These are phyloP conservation scores for Polyommatus iphigenia DNA, from an alignment of 2,888 invertebrate species.

Conservation along the genomic window DNA sequence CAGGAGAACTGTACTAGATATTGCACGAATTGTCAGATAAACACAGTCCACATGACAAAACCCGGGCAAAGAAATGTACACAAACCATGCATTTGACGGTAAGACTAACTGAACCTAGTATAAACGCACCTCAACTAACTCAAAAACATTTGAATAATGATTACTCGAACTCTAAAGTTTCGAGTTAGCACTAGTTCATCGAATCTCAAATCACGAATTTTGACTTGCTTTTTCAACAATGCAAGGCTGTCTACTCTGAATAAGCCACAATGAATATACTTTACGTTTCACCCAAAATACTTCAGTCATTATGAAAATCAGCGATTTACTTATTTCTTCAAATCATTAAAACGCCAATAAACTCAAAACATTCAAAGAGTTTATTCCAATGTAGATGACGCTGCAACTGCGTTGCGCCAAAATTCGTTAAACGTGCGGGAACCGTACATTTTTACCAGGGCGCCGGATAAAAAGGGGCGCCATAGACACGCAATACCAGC, in stretches of 20 bases:
- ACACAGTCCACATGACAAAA: not conserved
- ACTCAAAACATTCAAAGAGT: too few relatives aligned
- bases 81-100: constrained; percentile 15
- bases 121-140: not conserved
- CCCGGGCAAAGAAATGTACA: constrained; percentile 1
- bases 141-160: not conserved
- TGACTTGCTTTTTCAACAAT: not conserved
- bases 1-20: constrained; percentile 16
- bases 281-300: not conserved
- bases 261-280: not conserved
- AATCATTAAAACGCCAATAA: not conserved
- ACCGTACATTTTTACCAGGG: too few relatives aligned
- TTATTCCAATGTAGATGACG: too few relatives aligned
- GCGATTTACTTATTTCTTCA: not conserved
- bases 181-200: not conserved
- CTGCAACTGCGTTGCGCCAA: too few relatives aligned
- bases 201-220: not conserved
- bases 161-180: not conserved
- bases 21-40: not conserved
- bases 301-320: not conserved
- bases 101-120: not conserved
- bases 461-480: too few relatives aligned
- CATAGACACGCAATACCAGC: too few relatives aligned
- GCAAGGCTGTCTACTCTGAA: not conserved
- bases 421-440: too few relatives aligned